Evolutionary conservation across 1,140 invertebrate species (phyloP).

Genomic region (Oppia nitens): DNA sequence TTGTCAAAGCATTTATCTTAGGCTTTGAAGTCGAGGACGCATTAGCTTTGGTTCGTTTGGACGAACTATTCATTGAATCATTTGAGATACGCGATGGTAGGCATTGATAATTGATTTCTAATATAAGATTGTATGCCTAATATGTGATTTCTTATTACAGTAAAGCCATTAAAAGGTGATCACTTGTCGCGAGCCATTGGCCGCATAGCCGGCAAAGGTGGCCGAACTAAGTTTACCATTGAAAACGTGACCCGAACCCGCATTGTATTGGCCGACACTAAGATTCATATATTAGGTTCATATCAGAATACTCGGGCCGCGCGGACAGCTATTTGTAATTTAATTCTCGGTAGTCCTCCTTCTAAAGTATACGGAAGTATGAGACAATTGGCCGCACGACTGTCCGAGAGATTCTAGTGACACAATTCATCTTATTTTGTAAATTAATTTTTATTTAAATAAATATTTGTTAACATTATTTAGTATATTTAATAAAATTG

Average conservation of each 20-base stretch:
- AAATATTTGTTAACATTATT: too few species aligned
- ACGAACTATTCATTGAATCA: conserved; percentile 91
- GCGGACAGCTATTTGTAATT: conserved; percentile 84
- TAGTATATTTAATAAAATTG: too few species aligned
- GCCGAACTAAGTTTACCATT: conserved; percentile 93
- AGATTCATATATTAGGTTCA: conserved; percentile 93
- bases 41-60: conserved; percentile 76
- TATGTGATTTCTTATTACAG: conserved; percentile 30
- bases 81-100: conserved; percentile 83
- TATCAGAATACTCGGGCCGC: conserved; percentile 94
- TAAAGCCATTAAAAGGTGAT: conserved; percentile 86
- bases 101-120: conserved; percentile 13
- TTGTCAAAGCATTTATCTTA: conserved; percentile 86
- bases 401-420: conserved; percentile 36
- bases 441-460: too few species aligned
- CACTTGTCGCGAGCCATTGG: conserved; percentile 90
- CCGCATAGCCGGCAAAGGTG: conserved; percentile 88
- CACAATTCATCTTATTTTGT: too few species aligned
- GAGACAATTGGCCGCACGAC: conserved; percentile 33
- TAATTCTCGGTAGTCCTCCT: conserved; percentile 70
- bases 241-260: conserved; percentile 98
- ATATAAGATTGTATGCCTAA: conserved; percentile 9
- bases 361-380: conserved; percentile 45
- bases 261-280: conserved; percentile 86
- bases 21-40: conserved; percentile 98